phyloP scores from a whole-genome alignment of 2,888 invertebrate genomes.

The Hyposoter didymator region DNA sequence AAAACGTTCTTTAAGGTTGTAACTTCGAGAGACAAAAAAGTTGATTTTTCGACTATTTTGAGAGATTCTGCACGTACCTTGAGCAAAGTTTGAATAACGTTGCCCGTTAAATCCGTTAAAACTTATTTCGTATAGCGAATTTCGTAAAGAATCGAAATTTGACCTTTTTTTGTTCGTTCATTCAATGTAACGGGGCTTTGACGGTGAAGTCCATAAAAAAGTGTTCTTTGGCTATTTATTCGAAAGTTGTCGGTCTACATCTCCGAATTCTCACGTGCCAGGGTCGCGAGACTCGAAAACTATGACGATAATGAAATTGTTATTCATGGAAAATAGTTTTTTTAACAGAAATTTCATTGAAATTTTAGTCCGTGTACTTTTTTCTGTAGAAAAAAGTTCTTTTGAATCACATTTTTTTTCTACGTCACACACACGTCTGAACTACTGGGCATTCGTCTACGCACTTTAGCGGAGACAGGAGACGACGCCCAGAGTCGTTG shows the following conservation, averaged over 20 bases:
- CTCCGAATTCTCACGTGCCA: neutral
- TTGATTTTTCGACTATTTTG: too few species aligned
- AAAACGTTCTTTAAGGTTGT: constrained; percentile 1
- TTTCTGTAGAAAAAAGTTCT: neutral
- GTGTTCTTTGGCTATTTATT: neutral
- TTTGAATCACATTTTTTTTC: neutral
- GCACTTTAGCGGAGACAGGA: constrained; percentile 26
- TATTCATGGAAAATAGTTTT: neutral
- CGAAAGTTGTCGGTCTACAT: neutral
- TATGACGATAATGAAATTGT: neutral
- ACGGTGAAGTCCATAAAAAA: neutral
- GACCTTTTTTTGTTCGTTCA: too few species aligned
- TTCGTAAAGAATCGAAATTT: too few species aligned
- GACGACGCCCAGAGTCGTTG: constrained; percentile 17
- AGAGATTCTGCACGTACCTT: too few species aligned
- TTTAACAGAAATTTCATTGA: neutral
- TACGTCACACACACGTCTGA: constrained; percentile 1
- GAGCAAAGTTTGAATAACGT: neutral
- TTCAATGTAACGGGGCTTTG: too few species aligned
- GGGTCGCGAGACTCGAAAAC: neutral
- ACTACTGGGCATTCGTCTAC: constrained; percentile 11
- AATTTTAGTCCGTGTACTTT: neutral
- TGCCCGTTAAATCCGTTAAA: neutral
- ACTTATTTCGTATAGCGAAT: neutral
- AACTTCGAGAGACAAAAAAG: too few species aligned